Conservation (phyloP, 2,113 vertebrate genomes). For the Merops nubicus region DNA sequence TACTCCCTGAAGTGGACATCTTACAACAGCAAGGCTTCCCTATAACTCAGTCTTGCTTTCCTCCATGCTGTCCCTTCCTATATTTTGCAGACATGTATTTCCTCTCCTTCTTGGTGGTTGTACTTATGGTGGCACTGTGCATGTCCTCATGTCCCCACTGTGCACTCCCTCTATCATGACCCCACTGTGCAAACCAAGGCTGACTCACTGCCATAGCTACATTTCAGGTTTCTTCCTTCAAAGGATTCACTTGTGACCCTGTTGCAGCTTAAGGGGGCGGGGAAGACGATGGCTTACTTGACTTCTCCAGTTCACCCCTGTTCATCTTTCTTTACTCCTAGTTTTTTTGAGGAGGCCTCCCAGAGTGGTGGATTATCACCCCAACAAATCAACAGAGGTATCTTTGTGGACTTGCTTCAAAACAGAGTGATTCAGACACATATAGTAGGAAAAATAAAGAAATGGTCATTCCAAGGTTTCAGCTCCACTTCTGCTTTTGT, state of each 20-base stretch:
- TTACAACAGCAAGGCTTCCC: background rate
- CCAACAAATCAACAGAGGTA: background rate
- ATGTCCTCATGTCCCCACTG: rapidly evolving
- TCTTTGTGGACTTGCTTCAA: background rate
- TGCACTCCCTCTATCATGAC: background rate
- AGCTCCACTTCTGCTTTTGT: background rate
- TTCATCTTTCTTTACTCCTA: background rate
- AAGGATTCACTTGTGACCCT: background rate
- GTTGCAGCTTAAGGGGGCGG: background rate
- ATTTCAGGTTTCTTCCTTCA: background rate
- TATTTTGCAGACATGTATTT: background rate
- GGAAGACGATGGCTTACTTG: background rate
- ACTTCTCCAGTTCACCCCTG: background rate
- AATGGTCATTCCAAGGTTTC: background rate
- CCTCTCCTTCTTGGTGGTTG: background rate
- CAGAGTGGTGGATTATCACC: background rate
- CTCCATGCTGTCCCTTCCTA: background rate
- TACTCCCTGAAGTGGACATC: background rate
- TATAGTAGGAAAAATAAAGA: background rate
- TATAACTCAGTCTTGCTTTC: background rate
- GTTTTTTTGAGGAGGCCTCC: background rate
- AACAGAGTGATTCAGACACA: background rate
- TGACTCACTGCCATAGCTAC: background rate
- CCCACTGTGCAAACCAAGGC: background rate
- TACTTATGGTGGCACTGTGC: background rate